Percentiles rank a stretch among this genome's conserved stretches.
These are phyloP conservation scores for Hofmannophila pseudospretella DNA, from an alignment of 2,888 invertebrate species.

Conservation along the genomic window DNA sequence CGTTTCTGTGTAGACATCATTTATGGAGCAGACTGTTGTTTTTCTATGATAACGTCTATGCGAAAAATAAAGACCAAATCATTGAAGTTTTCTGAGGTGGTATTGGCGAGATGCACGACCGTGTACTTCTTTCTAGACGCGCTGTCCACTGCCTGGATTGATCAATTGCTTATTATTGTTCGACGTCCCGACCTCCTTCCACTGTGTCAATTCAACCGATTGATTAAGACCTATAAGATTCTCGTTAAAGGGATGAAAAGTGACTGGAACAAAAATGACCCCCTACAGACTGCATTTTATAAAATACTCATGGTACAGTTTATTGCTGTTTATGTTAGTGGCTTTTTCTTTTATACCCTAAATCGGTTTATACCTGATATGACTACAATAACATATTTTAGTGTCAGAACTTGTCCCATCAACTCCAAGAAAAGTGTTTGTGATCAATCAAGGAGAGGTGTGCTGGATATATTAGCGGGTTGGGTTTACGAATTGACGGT, in stretches of 20 bases:
- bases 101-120: conserved; percentile 38
- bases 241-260: conserved; percentile 3
- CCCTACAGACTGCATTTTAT: not conserved
- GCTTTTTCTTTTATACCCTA: not conserved
- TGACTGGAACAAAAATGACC: conserved; percentile 1
- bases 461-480: not conserved
- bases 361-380: not conserved
- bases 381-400: not conserved
- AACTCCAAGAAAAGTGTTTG: not conserved
- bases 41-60: conserved; percentile 46
- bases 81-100: conserved; percentile 43
- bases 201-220: conserved; percentile 30
- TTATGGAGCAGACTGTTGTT: conserved; percentile 42
- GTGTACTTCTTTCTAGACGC: conserved; percentile 43
- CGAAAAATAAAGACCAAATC: conserved; percentile 24
- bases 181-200: conserved; percentile 31
- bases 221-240: conserved; percentile 37
- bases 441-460: not conserved
- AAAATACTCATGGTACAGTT: not conserved
- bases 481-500: not conserved
- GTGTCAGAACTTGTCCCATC: not conserved
- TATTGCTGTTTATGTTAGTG: not conserved
- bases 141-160: conserved; percentile 44
- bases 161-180: conserved; percentile 30
- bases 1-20: conserved; percentile 40